These are phyloP conservation scores for Gallinago stenura DNA, from an alignment of 2,797 vertebrate genomes.

Conservation along the genomic window DNA sequence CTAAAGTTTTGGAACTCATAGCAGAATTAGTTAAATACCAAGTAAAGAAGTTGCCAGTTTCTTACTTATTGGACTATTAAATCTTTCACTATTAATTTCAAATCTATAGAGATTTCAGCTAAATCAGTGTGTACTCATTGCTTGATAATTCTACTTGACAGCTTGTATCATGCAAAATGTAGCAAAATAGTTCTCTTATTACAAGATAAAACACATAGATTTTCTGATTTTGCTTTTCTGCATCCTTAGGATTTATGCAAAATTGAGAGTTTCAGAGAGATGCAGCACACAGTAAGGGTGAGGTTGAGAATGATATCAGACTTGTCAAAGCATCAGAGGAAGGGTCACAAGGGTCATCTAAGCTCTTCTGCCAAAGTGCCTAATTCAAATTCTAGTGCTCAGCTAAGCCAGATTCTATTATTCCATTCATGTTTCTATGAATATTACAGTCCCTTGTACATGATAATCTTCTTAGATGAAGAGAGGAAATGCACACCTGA, in stretches of 20 bases:
- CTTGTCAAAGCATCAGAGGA: background rate
- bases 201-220: background rate
- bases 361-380: background rate
- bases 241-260: background rate
- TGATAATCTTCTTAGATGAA: background rate
- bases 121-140: background rate
- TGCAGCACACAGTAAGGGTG: background rate
- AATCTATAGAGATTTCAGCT: background rate
- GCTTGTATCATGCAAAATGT: background rate
- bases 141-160: background rate
- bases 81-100: background rate
- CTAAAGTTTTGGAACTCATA: background rate
- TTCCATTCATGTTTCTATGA: constrained; percentile 16
- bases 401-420: background rate
- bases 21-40: background rate
- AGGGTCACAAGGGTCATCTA: background rate
- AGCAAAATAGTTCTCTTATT: background rate
- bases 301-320: background rate
- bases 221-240: background rate
- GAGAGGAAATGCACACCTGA: background rate
- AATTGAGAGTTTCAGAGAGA: background rate
- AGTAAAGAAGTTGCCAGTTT: background rate
- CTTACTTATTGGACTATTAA: background rate
- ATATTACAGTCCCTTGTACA: background rate
- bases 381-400: constrained; percentile 16